These are phyloP conservation scores for Folsomia manolachei DNA, from an alignment of 2,888 invertebrate species.

Conservation along the genomic window DNA sequence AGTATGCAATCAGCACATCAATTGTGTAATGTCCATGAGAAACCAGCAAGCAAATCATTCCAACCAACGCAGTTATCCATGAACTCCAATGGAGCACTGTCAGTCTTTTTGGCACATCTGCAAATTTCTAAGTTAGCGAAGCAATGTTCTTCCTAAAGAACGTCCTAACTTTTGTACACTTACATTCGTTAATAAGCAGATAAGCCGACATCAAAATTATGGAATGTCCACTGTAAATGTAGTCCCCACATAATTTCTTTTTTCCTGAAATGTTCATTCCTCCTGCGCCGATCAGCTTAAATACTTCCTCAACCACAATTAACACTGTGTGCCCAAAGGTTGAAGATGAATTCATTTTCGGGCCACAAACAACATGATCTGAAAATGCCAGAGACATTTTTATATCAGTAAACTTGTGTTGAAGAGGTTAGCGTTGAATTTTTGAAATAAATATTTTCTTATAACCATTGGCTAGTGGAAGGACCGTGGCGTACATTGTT, in stretches of 20 bases:
- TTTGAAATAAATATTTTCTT: no score
- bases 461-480: constrained; percentile 55
- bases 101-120: constrained; percentile 56
- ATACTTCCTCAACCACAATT: constrained; percentile 51
- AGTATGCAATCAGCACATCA: constrained; percentile 58
- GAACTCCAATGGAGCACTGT: constrained; percentile 54
- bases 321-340: constrained; percentile 34
- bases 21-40: constrained; percentile 58
- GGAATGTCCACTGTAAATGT: constrained; percentile 58
- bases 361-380: constrained; percentile 56
- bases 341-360: constrained; percentile 52
- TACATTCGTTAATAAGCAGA: constrained; percentile 54
- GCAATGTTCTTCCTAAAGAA: no score
- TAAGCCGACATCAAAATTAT: constrained; percentile 54
- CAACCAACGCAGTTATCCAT: constrained; percentile 52
- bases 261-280: constrained; percentile 54
- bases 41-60: constrained; percentile 55
- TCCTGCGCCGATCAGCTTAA: constrained; percentile 54
- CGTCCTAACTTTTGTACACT: constrained; percentile 23
- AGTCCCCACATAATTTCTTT: constrained; percentile 38
- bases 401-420: no score
- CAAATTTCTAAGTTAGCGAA: constrained; percentile 19
- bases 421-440: no score
- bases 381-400: no score
- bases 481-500: constrained; percentile 56